Percentiles rank a stretch among this genome's conserved stretches.
Evolutionary conservation across 2,797 vertebrate genomes (phyloP).

Genomic region (Sebastes variabilis): DNA sequence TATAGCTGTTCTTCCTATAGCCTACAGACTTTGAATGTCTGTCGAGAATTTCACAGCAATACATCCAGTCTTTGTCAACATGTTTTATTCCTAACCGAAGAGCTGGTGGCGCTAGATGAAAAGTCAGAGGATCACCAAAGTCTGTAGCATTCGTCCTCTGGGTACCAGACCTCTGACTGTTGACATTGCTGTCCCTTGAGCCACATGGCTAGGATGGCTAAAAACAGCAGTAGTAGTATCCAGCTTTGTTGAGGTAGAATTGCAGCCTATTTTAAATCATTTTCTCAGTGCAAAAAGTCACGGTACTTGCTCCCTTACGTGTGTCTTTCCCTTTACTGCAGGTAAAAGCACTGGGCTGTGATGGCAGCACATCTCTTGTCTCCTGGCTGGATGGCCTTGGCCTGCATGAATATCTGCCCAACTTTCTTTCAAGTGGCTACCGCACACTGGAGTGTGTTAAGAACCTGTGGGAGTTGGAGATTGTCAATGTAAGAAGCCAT

Average conservation of each 20-base stretch:
- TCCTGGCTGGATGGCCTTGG: constrained; percentile 94
- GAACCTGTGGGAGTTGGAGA: constrained; percentile 99
- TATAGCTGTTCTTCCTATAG: too few species aligned
- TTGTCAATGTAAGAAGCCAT: constrained; percentile 90
- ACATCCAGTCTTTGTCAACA: too few species aligned
- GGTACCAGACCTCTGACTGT: neutral
- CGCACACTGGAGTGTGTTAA: constrained; percentile 95
- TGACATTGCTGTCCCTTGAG: neutral
- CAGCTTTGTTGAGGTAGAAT: neutral
- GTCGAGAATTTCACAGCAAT: too few species aligned
- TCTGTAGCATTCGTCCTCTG: neutral
- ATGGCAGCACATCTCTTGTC: constrained; percentile 90
- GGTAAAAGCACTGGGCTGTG: constrained; percentile 93
- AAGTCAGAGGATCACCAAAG: neutral
- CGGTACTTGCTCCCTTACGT: neutral
- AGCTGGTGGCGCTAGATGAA: too few species aligned
- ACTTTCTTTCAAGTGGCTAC: constrained; percentile 96
- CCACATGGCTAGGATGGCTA: neutral
- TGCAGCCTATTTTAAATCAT: neutral
- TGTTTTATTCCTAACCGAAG: too few species aligned
- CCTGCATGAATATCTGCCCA: constrained; percentile 95
- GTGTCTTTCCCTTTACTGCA: constrained; percentile 50
- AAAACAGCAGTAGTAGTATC: neutral
- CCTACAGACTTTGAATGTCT: too few species aligned
- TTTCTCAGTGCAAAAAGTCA: neutral